Conservation (phyloP, 2,113 vertebrate genomes). For the Mustelus asterias region DNA sequence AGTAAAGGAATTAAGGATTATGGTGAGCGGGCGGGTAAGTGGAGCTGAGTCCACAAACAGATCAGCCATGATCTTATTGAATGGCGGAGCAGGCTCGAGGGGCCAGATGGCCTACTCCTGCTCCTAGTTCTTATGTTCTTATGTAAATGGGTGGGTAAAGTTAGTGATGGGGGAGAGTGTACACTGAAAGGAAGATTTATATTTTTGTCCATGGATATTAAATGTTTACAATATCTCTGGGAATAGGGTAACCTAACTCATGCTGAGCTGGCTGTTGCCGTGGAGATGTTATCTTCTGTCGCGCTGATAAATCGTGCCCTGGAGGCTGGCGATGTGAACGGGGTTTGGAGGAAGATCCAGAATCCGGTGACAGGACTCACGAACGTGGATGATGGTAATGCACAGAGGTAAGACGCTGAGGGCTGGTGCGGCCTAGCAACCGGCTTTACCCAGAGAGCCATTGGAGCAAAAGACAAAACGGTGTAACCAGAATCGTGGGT, state of each 20-base stretch:
- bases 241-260: conserved; percentile 78
- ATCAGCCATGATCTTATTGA: too few relatives aligned
- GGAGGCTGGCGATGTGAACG: conserved; percentile 71
- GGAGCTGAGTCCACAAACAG: too few relatives aligned
- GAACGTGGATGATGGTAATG: conserved; percentile 85
- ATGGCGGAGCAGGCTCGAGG: too few relatives aligned
- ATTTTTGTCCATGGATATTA: neutral
- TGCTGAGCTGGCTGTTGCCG: conserved; percentile 81
- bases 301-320: conserved; percentile 88
- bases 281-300: conserved; percentile 95
- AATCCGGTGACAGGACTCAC: conserved; percentile 84
- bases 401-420: conserved; percentile 68
- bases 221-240: neutral
- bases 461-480: neutral
- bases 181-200: neutral
- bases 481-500: neutral
- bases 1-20: too few relatives aligned
- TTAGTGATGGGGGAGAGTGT: neutral
- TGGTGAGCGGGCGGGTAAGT: too few relatives aligned
- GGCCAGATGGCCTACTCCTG: too few relatives aligned
- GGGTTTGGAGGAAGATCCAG: conserved; percentile 82
- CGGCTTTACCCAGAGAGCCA: neutral
- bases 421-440: neutral
- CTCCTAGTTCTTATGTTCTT: too few relatives aligned
- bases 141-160: neutral